These are phyloP conservation scores for Agapostemon virescens DNA, from an alignment of 2,888 invertebrate species.

Conservation along the genomic window DNA sequence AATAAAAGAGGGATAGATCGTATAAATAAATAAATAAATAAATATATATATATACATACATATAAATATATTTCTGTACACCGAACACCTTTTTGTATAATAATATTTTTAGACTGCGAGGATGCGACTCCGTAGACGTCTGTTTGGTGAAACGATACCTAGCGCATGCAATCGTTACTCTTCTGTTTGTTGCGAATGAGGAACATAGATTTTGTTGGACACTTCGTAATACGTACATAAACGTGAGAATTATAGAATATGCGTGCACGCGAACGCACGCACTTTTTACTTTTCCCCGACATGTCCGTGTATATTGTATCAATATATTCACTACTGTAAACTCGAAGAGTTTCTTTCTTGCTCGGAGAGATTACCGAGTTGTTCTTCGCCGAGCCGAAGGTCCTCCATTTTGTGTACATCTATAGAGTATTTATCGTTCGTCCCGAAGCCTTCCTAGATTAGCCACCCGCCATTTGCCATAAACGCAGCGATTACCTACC, in stretches of 20 bases:
- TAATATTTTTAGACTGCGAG: slow-evolving; percentile 23
- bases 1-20: neutral
- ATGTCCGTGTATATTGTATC: slow-evolving; percentile 36
- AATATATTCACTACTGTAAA: slow-evolving; percentile 40
- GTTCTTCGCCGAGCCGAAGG: neutral
- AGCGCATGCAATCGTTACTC: neutral
- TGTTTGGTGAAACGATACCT: neutral
- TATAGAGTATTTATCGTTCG: neutral
- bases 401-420: neutral
- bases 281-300: neutral
- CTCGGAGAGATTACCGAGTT: neutral
- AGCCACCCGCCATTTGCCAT: neutral
- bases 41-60: neutral
- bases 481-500: neutral
- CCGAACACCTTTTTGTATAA: slow-evolving; percentile 21
- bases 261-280: neutral
- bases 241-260: neutral
- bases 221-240: neutral
- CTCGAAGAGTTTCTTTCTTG: neutral
- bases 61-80: slow-evolving; percentile 30
- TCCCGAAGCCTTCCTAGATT: neutral
- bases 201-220: neutral
- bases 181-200: neutral
- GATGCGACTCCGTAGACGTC: neutral
- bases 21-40: neutral